Conservation (phyloP, 1,140 invertebrate species). For the Cyclina sinensis region DNA sequence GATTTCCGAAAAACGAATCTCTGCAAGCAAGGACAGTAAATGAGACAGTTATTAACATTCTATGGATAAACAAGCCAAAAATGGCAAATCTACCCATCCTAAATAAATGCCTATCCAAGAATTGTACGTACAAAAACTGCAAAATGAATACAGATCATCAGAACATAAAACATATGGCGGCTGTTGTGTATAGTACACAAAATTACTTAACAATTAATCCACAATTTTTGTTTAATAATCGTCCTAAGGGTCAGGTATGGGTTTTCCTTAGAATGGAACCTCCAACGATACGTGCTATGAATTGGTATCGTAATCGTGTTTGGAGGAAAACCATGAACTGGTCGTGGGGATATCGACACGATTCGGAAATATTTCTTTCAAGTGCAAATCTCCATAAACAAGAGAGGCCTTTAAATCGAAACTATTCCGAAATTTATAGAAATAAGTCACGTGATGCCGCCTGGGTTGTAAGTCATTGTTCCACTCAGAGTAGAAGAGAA, state of each 20-base stretch:
- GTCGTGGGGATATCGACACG: constrained; percentile 15
- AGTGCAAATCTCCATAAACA: neutral
- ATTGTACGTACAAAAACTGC: constrained; percentile 8
- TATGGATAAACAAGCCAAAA: no score
- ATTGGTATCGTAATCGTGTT: no score
- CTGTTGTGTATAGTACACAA: neutral
- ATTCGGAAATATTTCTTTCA: constrained; percentile 20
- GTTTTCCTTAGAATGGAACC: no score
- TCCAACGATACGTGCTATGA: no score
- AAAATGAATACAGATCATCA: neutral
- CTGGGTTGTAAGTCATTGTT: constrained; percentile 83
- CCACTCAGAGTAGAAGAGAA: constrained; percentile 87
- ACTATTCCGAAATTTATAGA: constrained; percentile 1
- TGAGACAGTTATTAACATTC: no score
- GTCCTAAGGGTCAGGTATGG: no score
- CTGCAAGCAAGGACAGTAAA: no score
- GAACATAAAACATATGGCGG: neutral
- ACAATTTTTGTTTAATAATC: neutral
- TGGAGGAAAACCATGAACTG: no score
- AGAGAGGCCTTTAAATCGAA: neutral
- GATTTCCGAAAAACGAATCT: no score
- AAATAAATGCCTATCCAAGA: neutral
- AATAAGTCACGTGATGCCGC: constrained; percentile 38
- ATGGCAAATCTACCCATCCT: no score
- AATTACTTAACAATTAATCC: neutral